Evolutionary conservation across 2,113 vertebrate genomes (phyloP).

Genomic region (Thomomys bottae): DNA sequence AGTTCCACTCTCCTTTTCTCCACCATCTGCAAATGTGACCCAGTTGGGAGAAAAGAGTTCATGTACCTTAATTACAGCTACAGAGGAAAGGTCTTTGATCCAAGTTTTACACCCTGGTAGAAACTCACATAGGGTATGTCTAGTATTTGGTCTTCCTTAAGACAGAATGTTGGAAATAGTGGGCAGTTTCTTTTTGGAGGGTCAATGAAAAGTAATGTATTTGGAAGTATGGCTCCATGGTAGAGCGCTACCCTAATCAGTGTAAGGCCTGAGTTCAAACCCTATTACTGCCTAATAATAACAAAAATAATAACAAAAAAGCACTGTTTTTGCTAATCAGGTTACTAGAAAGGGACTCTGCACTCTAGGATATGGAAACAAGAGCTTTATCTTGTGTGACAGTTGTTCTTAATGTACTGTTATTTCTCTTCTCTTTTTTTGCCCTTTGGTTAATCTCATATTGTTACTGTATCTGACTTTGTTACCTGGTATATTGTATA

Average conservation of each 20-base stretch:
- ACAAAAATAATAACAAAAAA: neutral
- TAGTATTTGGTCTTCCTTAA: neutral
- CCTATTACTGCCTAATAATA: neutral
- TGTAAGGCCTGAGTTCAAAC: no score
- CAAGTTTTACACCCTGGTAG: neutral
- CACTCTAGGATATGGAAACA: no score
- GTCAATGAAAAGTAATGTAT: neutral
- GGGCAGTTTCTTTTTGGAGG: neutral
- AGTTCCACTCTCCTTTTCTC: neutral
- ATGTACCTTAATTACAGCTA: neutral
- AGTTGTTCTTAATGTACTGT: no score
- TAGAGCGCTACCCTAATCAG: neutral
- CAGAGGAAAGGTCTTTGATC: neutral
- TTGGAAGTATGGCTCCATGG: no score
- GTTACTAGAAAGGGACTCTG: neutral
- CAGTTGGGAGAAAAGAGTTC: constrained; percentile 2
- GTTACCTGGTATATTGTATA: no score
- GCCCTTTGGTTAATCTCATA: no score
- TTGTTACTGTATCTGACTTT: no score
- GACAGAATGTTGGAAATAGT: neutral
- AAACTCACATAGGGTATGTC: neutral
- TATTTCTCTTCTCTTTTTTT: no score
- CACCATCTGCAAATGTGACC: constrained; percentile 32
- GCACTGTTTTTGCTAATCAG: neutral
- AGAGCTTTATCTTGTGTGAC: no score